A percentile compares a stretch with the other conserved stretches of the same genome.
Evolutionary conservation across 92 coral and sea anemone genomes (phyloP).

Genomic region (Meandrina meandrites): DNA sequence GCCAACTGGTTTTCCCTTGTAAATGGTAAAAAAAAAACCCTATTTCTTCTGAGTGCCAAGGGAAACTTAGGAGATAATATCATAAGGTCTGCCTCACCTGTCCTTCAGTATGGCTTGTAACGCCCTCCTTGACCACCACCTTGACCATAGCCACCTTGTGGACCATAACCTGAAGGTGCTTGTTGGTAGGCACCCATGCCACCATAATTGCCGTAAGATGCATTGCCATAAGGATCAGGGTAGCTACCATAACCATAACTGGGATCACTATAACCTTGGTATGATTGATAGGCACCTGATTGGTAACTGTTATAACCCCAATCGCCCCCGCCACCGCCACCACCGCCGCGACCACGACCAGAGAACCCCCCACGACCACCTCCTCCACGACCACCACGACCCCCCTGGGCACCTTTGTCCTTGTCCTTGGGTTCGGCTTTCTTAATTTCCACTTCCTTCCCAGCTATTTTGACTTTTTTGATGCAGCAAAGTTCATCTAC

Average conservation of each 20-base stretch:
- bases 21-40: no score
- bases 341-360: slow-evolving; percentile 45
- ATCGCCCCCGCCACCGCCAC: slow-evolving; percentile 38
- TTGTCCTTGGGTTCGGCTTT: slow-evolving; percentile 73
- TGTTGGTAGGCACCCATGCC: slow-evolving; percentile 52
- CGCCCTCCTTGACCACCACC: slow-evolving; percentile 31
- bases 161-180: slow-evolving; percentile 51
- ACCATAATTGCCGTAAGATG: neutral
- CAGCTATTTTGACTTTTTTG: slow-evolving; percentile 67
- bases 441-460: slow-evolving; percentile 76
- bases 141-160: slow-evolving; percentile 39
- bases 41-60: no score
- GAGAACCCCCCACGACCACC: slow-evolving; percentile 45
- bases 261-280: slow-evolving; percentile 16
- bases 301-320: slow-evolving; percentile 30
- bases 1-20: no score
- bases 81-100: neutral
- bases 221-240: slow-evolving; percentile 7
- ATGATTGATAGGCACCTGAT: neutral
- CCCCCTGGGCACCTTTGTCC: slow-evolving; percentile 44
- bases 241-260: neutral
- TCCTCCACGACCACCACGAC: slow-evolving; percentile 61
- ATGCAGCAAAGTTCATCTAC: slow-evolving; percentile 82
- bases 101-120: slow-evolving; percentile 50
- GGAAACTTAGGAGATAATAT: neutral